A percentile compares a stretch with the other conserved stretches of the same genome.
Evolutionary conservation across 2,113 vertebrate genomes (phyloP).

Genomic region (Cyanoliseus patagonus): DNA sequence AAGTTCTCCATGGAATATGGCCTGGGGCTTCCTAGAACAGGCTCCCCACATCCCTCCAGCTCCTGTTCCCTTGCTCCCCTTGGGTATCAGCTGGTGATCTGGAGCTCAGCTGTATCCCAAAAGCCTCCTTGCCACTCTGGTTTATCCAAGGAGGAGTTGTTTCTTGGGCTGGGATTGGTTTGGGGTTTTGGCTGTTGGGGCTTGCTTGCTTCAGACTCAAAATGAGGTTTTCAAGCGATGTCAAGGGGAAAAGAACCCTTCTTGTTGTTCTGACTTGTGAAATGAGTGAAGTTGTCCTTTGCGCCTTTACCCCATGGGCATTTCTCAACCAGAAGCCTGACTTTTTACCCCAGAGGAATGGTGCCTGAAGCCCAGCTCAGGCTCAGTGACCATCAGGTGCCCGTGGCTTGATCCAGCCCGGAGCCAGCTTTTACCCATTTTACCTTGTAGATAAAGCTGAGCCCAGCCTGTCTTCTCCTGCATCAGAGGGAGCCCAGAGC

Average conservation of each 20-base stretch:
- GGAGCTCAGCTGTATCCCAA: neutral
- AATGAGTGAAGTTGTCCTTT: neutral
- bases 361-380: neutral
- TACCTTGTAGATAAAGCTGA: neutral
- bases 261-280: neutral
- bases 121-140: neutral
- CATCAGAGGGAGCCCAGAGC: neutral
- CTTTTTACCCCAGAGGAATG: neutral
- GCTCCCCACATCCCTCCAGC: neutral
- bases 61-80: neutral
- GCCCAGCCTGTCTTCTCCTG: neutral
- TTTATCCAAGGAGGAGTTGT: neutral
- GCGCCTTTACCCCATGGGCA: neutral
- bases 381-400: fast-evolving
- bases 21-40: neutral
- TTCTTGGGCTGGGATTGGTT: neutral
- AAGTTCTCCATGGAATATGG: neutral
- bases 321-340: neutral
- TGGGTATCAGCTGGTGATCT: neutral
- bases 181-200: neutral
- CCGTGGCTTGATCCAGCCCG: neutral
- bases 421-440: neutral
- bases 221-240: neutral
- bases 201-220: neutral
- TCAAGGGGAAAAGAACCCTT: neutral